Evolutionary conservation across 2,113 vertebrate species (phyloP).

Genomic region (Myotis yumanensis): DNA sequence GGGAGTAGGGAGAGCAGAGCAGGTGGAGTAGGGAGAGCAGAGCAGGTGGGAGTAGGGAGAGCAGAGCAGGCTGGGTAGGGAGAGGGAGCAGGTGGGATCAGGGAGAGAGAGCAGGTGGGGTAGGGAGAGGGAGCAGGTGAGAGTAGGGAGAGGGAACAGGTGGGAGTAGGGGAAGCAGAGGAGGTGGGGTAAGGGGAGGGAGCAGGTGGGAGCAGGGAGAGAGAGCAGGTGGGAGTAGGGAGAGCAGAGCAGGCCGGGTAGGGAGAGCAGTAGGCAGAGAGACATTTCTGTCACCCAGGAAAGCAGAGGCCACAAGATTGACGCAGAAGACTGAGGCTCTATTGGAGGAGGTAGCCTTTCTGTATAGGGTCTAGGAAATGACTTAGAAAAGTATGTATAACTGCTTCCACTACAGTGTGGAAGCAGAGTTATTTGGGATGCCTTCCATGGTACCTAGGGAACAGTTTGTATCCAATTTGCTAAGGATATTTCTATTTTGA

Average conservation of each 20-base stretch:
- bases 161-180: not conserved
- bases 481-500: conserved; percentile 47
- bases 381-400: conserved; percentile 9
- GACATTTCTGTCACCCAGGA: not conserved
- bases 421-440: not conserved
- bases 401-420: not conserved
- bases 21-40: not conserved
- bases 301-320: not conserved
- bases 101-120: too few relatives aligned
- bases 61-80: too few relatives aligned
- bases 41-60: too few relatives aligned
- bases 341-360: not conserved
- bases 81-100: too few relatives aligned
- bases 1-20: not conserved
- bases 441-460: not conserved
- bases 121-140: too few relatives aligned
- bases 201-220: too few relatives aligned
- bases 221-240: too few relatives aligned
- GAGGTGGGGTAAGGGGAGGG: too few relatives aligned
- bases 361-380: not conserved
- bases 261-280: not conserved
- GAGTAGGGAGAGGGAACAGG: too few relatives aligned
- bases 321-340: not conserved
- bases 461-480: conserved; percentile 48
- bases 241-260: too few relatives aligned